Conservation (phyloP, 2,113 vertebrate genomes). For the Seriola dumerili region DNA sequence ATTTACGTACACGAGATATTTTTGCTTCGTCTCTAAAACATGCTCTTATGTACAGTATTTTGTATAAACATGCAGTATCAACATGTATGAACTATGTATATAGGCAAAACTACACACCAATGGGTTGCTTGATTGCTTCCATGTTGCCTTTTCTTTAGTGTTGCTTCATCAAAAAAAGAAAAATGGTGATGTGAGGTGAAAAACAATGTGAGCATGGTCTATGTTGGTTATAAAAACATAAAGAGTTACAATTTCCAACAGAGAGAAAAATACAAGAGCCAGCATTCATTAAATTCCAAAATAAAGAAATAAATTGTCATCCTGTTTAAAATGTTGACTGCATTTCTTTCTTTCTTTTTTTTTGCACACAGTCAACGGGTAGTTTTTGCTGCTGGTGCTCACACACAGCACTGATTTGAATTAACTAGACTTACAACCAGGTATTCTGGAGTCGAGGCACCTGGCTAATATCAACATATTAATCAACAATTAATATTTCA, state of each 20-base stretch:
- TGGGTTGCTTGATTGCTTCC: slow-evolving; percentile 84
- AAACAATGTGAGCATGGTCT: slow-evolving; percentile 52
- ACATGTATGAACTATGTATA: slow-evolving; percentile 86
- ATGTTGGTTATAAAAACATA: slow-evolving; percentile 43
- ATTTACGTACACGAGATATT: slow-evolving; percentile 86
- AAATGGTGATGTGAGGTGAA: slow-evolving; percentile 42
- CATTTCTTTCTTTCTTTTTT: slow-evolving; percentile 44
- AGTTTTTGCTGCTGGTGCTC: slow-evolving; percentile 38
- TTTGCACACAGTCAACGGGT: slow-evolving; percentile 45
- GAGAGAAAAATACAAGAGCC: slow-evolving; percentile 40
- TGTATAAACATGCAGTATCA: slow-evolving; percentile 91
- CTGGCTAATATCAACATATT: background rate
- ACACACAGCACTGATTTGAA: slow-evolving; percentile 20
- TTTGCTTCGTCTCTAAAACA: slow-evolving; percentile 89
- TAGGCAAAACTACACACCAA: slow-evolving; percentile 86
- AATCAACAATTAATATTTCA: slow-evolving; percentile 10
- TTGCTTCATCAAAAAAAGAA: slow-evolving; percentile 71
- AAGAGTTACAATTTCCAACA: slow-evolving; percentile 75
- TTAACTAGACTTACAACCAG: slow-evolving; percentile 16
- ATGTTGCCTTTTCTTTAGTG: slow-evolving; percentile 82
- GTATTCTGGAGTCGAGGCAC: slow-evolving; percentile 7
- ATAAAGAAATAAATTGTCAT: slow-evolving; percentile 18
- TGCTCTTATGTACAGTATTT: slow-evolving; percentile 90
- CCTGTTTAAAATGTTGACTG: slow-evolving; percentile 41
- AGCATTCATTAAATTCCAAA: slow-evolving; percentile 61